A percentile compares a stretch with the other conserved stretches of the same genome.
Evolutionary conservation across 1,140 invertebrate genomes (phyloP).

Genomic region (Diachasma alloeum): DNA sequence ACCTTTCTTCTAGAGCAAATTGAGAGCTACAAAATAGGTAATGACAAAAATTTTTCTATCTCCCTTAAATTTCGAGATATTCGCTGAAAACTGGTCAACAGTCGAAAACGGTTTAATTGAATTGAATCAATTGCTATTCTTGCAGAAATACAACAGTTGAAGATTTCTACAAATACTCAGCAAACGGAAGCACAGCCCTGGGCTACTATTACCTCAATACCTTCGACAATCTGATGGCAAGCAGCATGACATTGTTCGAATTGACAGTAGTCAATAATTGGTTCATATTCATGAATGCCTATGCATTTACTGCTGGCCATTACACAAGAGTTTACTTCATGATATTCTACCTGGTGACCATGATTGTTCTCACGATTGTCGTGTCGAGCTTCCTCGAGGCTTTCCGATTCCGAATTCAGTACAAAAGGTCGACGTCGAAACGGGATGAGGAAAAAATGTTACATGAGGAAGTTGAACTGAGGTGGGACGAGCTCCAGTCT

Average conservation of each 20-base stretch:
- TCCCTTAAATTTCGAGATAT: no score
- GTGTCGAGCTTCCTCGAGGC: constrained; percentile 91
- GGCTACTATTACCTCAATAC: constrained; percentile 91
- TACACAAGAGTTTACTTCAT: constrained; percentile 86
- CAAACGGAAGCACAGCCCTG: constrained; percentile 71
- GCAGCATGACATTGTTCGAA: constrained; percentile 87
- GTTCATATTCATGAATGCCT: constrained; percentile 93
- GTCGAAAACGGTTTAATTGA: no score
- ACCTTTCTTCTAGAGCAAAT: no score
- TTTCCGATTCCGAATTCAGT: constrained; percentile 89
- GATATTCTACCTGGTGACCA: constrained; percentile 88
- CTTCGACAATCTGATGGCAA: constrained; percentile 80
- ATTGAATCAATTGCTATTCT: constrained; percentile 34
- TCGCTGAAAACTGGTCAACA: no score
- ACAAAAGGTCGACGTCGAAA: constrained; percentile 82
- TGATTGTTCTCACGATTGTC: constrained; percentile 91
- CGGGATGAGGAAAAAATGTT: constrained; percentile 82
- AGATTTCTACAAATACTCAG: constrained; percentile 80
- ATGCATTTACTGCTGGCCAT: constrained; percentile 73
- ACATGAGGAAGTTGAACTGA: constrained; percentile 76
- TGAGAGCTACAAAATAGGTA: no score
- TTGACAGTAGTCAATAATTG: constrained; percentile 91
- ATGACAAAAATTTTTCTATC: no score
- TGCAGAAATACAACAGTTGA: constrained; percentile 84
- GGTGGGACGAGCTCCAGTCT: constrained; percentile 73